Base-by-base conservation (phyloP, 1,140 invertebrate genomes). In the Megathymus violae region DNA sequence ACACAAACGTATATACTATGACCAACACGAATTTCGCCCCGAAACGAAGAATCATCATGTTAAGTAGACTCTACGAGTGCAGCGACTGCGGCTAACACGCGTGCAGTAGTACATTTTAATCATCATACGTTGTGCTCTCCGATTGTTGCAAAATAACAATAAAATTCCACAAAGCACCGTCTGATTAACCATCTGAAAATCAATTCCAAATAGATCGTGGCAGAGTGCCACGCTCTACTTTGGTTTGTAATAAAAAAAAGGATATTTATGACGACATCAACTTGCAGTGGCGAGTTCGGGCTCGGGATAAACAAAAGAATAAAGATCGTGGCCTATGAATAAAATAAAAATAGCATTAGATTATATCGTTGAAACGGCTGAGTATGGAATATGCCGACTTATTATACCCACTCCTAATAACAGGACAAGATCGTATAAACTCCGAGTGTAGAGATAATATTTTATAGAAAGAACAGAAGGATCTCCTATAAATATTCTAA, bases 271-370 rank as follows among this genome's bases (percentile, higher is more conserved):
- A 59, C 54, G 16, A 19, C 48, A 36, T 46, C 43, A 59, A 47
- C 54, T 17, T 59, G 41, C 54, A 58, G 40, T 59, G 54, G 25
- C 15, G 40, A 58, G 22, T 41, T 13, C 36, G 40, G n/a, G n/a
- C n/a, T 44, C 14, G 69, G 58, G 78, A 83, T 88, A 89, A 89
- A 89, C 87, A 89, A 88, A 76, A 71, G 74, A 78, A 89, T 88
- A 89, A 88, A 88, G 78, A 87, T 78, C 72, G 56, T 51, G 54
- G 65, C 74, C 78, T 84, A 89, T 89, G 87, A 86, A 89, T 89
- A 89, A 89, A 89, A 89, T 89, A 89, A 88, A 88, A 89, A 88
- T 89, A 82, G 69, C 69, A 74, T 50, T 64, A 80, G 84, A 86
- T 88, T 70, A 70, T 83, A 88, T 86, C 82, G 54, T 31, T 61